Conservation (phyloP, 2,888 invertebrate species). For the Oscheius sp. region DNA sequence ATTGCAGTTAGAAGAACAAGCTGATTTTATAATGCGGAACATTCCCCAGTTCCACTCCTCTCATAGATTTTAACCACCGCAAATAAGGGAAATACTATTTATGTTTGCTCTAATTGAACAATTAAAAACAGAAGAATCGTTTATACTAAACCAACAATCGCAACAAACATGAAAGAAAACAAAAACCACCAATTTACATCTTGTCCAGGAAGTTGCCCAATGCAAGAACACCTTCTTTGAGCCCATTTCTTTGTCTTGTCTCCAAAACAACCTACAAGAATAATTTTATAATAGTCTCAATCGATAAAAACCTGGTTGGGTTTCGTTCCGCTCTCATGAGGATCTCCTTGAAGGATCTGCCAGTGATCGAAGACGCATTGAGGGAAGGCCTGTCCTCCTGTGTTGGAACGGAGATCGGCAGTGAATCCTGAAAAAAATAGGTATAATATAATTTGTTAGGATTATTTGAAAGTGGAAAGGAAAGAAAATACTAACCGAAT, state of each 20-base stretch:
- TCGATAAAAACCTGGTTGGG: slow-evolving; percentile 65
- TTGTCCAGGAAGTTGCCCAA: slow-evolving; percentile 96
- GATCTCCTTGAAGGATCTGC: slow-evolving; percentile 89
- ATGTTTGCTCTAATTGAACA: not conserved
- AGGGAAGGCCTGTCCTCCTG: slow-evolving; percentile 99
- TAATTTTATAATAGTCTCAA: too few relatives aligned
- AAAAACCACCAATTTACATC: slow-evolving; percentile 80
- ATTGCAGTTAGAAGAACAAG: too few relatives aligned
- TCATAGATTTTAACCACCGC: too few relatives aligned
- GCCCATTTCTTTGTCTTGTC: slow-evolving; percentile 97
- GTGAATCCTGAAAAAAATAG: slow-evolving; percentile 82
- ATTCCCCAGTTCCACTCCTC: too few relatives aligned
- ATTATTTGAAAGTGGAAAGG: slow-evolving; percentile 6
- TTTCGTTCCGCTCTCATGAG: slow-evolving; percentile 80
- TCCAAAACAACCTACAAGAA: slow-evolving; percentile 78
- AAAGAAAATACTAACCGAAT: slow-evolving; percentile 82
- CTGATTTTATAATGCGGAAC: too few relatives aligned
- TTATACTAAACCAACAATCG: not conserved
- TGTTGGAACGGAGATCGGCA: slow-evolving; percentile 93
- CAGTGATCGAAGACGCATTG: slow-evolving; percentile 99
- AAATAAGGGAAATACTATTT: not conserved
- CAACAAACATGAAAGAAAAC: slow-evolving; percentile 9
- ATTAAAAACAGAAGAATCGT: slow-evolving; percentile 17
- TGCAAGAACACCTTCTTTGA: slow-evolving; percentile 96
- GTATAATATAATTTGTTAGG: not conserved